phyloP scores from a whole-genome alignment of 2,797 vertebrate genomes.

The Mionectes olivaceus region DNA sequence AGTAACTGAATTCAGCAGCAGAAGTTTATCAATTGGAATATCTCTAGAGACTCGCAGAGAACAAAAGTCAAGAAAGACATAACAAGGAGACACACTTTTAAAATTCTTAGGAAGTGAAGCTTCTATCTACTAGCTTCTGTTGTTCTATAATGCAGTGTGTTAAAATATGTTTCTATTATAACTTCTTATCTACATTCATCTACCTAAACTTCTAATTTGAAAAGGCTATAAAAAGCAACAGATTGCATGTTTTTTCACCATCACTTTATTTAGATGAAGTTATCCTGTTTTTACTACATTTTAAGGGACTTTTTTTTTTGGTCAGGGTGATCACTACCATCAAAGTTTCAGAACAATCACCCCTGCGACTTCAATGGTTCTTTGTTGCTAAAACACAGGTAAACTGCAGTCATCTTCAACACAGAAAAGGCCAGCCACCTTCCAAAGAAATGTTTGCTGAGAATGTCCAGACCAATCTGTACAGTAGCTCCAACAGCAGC shows the following conservation, averaged over 20 bases:
- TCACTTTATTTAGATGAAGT: constrained; percentile 4
- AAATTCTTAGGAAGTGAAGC: constrained; percentile 23
- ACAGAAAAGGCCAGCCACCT: neutral
- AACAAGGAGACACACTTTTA: neutral
- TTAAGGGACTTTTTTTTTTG: neutral
- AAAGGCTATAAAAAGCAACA: neutral
- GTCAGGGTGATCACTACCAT: neutral
- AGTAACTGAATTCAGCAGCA: neutral
- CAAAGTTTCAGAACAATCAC: neutral
- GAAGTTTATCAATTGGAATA: neutral
- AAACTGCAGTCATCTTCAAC: neutral
- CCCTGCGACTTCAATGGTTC: neutral
- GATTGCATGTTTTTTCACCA: neutral
- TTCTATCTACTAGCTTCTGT: neutral
- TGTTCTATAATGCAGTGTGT: neutral
- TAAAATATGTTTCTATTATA: constrained; percentile 27
- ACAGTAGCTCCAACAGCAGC: constrained; percentile 63
- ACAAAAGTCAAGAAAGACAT: neutral
- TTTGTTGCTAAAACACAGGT: neutral
- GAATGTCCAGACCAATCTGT: constrained; percentile 20
- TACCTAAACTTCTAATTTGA: neutral
- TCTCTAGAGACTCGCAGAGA: neutral
- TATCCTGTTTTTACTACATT: neutral
- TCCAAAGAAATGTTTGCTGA: neutral
- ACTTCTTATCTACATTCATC: neutral